These are phyloP conservation scores for Nibea coibor DNA, from an alignment of 2,113 vertebrate species.

Conservation along the genomic window DNA sequence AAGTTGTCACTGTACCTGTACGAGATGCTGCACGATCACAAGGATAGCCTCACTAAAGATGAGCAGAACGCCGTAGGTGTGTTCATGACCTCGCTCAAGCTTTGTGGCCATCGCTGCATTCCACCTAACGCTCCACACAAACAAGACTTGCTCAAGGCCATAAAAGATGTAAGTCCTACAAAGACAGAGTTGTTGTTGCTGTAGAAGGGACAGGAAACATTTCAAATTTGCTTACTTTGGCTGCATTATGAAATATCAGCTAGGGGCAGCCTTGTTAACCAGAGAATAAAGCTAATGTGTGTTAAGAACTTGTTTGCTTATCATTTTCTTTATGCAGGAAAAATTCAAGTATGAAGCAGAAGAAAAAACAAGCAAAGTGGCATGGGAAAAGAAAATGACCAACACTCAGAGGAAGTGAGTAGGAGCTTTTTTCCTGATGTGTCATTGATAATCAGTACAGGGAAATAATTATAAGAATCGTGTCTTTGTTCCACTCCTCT, in stretches of 20 bases:
- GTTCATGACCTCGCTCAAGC: constrained; percentile 90
- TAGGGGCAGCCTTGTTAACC: background rate
- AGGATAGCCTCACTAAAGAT: constrained; percentile 87
- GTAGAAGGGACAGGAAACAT: background rate
- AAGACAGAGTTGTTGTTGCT: background rate
- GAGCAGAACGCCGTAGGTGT: constrained; percentile 85
- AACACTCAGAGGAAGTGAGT: constrained; percentile 92
- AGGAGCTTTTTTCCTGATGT: background rate
- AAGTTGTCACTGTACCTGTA: constrained; percentile 94
- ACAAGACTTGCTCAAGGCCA: constrained; percentile 89
- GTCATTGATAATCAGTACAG: background rate
- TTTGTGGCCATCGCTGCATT: constrained; percentile 91
- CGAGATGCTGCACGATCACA: constrained; percentile 92
- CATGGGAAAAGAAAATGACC: constrained; percentile 94
- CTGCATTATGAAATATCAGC: background rate
- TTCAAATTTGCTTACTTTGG: background rate
- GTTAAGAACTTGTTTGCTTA: background rate
- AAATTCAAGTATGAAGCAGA: constrained; percentile 92
- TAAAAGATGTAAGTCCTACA: constrained; percentile 87
- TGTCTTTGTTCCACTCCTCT: constrained; percentile 12
- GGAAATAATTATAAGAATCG: background rate
- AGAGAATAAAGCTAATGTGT: background rate
- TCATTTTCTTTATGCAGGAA: constrained; percentile 83
- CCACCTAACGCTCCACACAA: constrained; percentile 87
- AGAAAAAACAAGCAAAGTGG: constrained; percentile 88